Percentiles rank a stretch among this genome's conserved stretches.
These are phyloP conservation scores for Circaetus gallicus DNA, from an alignment of 2,113 vertebrate species.

Conservation along the genomic window DNA sequence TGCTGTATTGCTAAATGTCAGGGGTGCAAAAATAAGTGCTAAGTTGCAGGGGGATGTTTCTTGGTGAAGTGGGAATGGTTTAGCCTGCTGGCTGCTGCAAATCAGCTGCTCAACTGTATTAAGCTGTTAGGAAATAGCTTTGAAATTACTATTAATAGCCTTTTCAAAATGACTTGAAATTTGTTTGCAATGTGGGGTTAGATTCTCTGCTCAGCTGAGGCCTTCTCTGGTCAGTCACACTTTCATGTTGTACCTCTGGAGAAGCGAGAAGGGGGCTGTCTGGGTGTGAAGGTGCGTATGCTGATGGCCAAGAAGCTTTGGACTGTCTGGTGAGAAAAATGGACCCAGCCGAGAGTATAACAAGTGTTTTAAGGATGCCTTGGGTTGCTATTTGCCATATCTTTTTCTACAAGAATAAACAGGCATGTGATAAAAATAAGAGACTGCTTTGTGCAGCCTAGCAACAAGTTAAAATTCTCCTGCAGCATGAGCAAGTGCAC, in stretches of 20 bases:
- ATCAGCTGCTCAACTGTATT: not conserved
- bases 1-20: not conserved
- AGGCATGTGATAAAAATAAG: slow-evolving; percentile 56
- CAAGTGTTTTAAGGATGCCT: not conserved
- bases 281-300: not conserved
- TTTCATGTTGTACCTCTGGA: not conserved
- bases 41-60: not conserved
- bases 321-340: not conserved
- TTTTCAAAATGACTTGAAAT: not conserved
- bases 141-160: not conserved
- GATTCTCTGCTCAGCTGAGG: not conserved
- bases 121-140: not conserved
- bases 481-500: not conserved
- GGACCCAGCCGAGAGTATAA: not conserved
- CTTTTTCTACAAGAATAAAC: slow-evolving; percentile 46
- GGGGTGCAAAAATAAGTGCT: not conserved
- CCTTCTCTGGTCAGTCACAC: not conserved
- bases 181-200: not conserved
- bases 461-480: slow-evolving; percentile 36
- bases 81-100: not conserved
- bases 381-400: not conserved
- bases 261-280: not conserved
- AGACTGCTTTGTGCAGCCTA: slow-evolving; percentile 27
- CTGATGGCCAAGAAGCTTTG: not conserved
- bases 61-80: not conserved